phyloP scores from a whole-genome alignment of 2,888 invertebrate genomes.

The Capitulum mitella region DNA sequence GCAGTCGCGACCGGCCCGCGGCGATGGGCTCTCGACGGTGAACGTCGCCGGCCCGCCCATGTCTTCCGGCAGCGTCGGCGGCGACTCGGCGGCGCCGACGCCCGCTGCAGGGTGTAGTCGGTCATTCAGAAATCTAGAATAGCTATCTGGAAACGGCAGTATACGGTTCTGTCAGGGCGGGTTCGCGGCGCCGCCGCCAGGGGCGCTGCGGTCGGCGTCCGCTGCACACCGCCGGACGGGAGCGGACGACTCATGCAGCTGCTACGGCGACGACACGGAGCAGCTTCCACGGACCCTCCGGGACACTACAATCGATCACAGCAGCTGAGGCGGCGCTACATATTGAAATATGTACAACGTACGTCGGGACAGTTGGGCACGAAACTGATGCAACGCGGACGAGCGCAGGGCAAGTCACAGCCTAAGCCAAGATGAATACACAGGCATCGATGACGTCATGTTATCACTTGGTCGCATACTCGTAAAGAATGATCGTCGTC shows the following conservation, averaged over 20 bases:
- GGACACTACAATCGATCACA: no score
- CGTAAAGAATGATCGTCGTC: no score
- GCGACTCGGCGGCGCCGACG: background rate
- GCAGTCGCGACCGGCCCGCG: background rate
- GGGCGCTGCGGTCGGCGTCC: background rate
- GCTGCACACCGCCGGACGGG: background rate
- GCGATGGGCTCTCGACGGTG: background rate
- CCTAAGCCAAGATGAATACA: no score
- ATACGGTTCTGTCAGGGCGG: background rate
- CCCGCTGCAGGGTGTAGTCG: background rate
- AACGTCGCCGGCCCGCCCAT: background rate
- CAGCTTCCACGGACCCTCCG: no score
- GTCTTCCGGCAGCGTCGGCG: background rate
- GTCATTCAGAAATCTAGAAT: background rate
- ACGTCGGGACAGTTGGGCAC: no score
- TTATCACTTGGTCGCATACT: no score
- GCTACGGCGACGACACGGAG: background rate
- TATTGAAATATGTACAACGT: no score
- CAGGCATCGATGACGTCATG: no score
- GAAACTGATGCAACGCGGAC: no score
- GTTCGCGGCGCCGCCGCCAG: background rate
- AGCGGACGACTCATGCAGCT: background rate
- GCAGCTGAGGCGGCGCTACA: no score
- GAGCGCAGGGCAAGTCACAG: no score
- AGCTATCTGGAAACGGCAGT: background rate